Conservation (phyloP, 2,113 vertebrate genomes). For the Gila orcuttii region DNA sequence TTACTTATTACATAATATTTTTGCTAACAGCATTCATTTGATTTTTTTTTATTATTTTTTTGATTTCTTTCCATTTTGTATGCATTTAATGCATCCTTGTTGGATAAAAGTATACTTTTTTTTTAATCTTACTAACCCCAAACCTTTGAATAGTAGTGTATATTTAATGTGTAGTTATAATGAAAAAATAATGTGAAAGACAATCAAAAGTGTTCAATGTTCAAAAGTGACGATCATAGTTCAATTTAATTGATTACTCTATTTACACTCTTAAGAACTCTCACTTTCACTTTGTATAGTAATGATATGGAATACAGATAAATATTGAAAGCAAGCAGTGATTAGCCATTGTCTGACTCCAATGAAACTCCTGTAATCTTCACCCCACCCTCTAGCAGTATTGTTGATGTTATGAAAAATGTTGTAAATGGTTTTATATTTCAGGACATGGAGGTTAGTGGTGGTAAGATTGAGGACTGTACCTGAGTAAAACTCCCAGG, state of each 20-base stretch:
- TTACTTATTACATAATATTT: no score
- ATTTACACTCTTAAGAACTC: background rate
- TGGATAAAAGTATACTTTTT: background rate
- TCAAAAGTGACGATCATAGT: background rate
- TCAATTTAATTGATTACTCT: background rate
- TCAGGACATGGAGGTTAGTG: slow-evolving; percentile 29
- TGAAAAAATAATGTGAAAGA: background rate
- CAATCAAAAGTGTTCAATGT: background rate
- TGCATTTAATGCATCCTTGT: background rate
- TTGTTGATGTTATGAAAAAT: background rate
- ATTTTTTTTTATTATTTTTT: no score
- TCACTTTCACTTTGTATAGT: background rate
- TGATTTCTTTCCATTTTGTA: no score
- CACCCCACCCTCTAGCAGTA: background rate
- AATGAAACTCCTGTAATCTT: background rate
- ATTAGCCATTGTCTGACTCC: background rate
- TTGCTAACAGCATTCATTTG: no score
- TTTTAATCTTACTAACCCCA: background rate
- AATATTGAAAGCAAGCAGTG: background rate
- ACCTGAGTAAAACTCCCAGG: slow-evolving; percentile 85
- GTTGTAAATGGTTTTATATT: slow-evolving; percentile 9
- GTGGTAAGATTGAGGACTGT: slow-evolving; percentile 73
- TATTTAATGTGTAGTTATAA: background rate
- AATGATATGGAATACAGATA: background rate
- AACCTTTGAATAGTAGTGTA: background rate